A percentile compares a stretch with the other conserved stretches of the same genome.
phyloP scores from a whole-genome alignment of 2,888 invertebrate species.

The Drosophila stalkeri region DNA sequence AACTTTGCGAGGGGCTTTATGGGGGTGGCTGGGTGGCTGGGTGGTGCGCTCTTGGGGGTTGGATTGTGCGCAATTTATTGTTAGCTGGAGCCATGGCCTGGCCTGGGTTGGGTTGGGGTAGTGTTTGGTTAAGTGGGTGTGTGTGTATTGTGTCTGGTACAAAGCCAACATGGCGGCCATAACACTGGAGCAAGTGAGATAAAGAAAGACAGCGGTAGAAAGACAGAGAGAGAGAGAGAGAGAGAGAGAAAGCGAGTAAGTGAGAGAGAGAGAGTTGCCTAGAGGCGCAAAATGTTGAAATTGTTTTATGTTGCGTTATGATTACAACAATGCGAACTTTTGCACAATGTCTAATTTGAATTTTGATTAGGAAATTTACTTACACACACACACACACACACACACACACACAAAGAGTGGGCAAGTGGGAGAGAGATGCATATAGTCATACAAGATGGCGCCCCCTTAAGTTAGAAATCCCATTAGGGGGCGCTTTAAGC shows the following conservation, averaged over 20 bases:
- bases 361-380: constrained; percentile 85
- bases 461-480: constrained; percentile 61
- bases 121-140: constrained; percentile 54
- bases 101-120: constrained; percentile 24
- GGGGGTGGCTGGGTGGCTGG: constrained; percentile 24
- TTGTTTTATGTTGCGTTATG: constrained; percentile 79
- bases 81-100: constrained; percentile 46
- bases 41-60: constrained; percentile 65
- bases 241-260: constrained; percentile 2
- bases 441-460: constrained; percentile 67
- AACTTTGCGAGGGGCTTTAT: constrained; percentile 11
- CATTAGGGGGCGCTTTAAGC: constrained; percentile 78
- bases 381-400: constrained; percentile 70
- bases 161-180: constrained; percentile 68
- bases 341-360: constrained; percentile 83
- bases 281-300: constrained; percentile 75
- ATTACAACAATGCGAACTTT: constrained; percentile 80
- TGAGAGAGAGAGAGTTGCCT: constrained; percentile 41
- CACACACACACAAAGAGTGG: constrained; percentile 50
- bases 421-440: constrained; percentile 10
- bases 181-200: constrained; percentile 15
- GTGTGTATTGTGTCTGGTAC: constrained; percentile 61
- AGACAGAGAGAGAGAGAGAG: neutral
- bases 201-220: neutral
- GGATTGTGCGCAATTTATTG: constrained; percentile 81